These are phyloP conservation scores for Drosophila neoperkinsi DNA, from an alignment of 2,888 invertebrate genomes.

Conservation along the genomic window DNA sequence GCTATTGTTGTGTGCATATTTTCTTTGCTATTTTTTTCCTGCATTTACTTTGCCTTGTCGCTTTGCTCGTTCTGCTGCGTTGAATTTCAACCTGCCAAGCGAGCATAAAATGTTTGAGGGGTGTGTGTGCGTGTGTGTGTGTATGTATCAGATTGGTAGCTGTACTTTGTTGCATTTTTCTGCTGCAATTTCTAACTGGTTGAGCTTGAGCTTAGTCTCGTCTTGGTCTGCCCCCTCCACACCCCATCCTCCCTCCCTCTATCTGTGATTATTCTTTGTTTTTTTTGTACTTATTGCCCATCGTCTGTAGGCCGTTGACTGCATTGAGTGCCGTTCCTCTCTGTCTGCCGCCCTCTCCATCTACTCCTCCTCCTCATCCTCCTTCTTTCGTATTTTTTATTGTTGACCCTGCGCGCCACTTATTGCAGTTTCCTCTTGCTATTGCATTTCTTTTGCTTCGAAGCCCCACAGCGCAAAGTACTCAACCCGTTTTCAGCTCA, in stretches of 20 bases:
- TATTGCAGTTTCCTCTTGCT: conserved; percentile 73
- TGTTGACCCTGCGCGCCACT: conserved; percentile 83
- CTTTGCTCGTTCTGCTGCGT: conserved; percentile 79
- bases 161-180: conserved; percentile 79
- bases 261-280: conserved; percentile 33
- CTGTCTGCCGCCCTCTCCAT: conserved; percentile 37
- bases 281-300: conserved; percentile 51
- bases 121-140: conserved; percentile 5
- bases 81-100: conserved; percentile 78
- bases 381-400: conserved; percentile 30
- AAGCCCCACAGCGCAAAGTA: conserved; percentile 74
- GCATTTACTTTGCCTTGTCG: conserved; percentile 69
- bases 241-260: not conserved
- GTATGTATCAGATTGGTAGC: conserved; percentile 68
- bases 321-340: conserved; percentile 75
- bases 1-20: conserved; percentile 36
- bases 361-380: not conserved
- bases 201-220: conserved; percentile 63
- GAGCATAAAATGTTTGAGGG: conserved; percentile 51
- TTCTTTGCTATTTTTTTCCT: conserved; percentile 62
- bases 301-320: conserved; percentile 76
- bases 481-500: conserved; percentile 69
- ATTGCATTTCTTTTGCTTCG: conserved; percentile 79
- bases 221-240: conserved; percentile 41
- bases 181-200: conserved; percentile 78